Percentiles rank a stretch among this genome's conserved stretches.
phyloP scores from a whole-genome alignment of 2,888 invertebrate species.

The Heliconius aoede region DNA sequence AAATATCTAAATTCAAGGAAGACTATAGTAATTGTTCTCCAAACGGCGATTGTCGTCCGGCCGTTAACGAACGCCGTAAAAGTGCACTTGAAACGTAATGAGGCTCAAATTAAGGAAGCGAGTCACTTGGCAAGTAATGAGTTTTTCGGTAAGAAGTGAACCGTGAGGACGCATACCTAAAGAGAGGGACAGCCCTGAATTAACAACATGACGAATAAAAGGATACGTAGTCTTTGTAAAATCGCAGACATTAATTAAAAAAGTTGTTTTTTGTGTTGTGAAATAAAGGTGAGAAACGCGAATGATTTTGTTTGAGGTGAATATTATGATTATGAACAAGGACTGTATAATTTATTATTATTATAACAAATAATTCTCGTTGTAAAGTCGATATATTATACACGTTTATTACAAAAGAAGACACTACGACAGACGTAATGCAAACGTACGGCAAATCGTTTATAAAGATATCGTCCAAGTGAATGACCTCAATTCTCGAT shows the following conservation, averaged over 20 bases:
- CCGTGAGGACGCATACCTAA: slow-evolving; percentile 46
- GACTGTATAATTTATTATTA: background rate
- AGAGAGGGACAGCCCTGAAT: slow-evolving; percentile 26
- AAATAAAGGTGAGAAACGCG: background rate
- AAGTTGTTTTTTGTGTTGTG: slow-evolving; percentile 7
- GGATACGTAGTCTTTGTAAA: slow-evolving; percentile 29
- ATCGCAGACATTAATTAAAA: slow-evolving; percentile 34
- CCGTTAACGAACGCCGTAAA: slow-evolving; percentile 56
- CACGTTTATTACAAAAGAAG: background rate
- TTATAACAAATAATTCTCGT: background rate
- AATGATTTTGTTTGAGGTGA: slow-evolving; percentile 8
- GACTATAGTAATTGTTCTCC: slow-evolving; percentile 38
- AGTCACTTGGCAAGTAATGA: slow-evolving; percentile 48
- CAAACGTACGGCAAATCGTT: no score
- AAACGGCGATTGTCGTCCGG: slow-evolving; percentile 47
- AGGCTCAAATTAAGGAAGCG: slow-evolving; percentile 57
- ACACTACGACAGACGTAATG: no score
- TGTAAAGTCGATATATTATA: background rate
- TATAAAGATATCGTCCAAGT: no score
- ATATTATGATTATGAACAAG: background rate
- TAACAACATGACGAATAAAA: slow-evolving; percentile 36
- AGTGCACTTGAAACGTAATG: slow-evolving; percentile 60
- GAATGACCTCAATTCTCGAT: no score
- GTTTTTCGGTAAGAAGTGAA: slow-evolving; percentile 47
- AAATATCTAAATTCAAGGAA: slow-evolving; percentile 15